Evolutionary conservation across 2,113 vertebrate genomes (phyloP), one percentile per base, ranked within the genome.

Genomic region (Ammodytes dubius): DNA sequence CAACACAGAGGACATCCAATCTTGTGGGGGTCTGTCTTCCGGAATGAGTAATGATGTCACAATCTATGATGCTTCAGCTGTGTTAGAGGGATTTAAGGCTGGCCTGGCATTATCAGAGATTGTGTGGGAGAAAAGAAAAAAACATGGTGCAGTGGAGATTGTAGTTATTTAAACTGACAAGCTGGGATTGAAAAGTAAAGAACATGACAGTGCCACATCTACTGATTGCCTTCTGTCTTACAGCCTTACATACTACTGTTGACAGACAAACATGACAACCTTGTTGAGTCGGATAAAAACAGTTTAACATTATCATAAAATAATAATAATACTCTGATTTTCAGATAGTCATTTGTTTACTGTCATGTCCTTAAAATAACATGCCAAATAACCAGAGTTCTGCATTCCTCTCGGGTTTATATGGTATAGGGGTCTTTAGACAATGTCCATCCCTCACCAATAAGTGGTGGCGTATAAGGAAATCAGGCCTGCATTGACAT

Each of bases 191-290:
- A 74, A 81, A 91, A 80, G 75, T 83, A 68, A 82, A 80, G 37
- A 79, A 83, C 79, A 78, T 39, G 13, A 59, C 42, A 58, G 60
- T 43, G 39, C 45, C n/a, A 58, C 77, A 89, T 91, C 75, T 85
- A 82, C 63, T 78, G 69, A 87, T 67, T 77, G 77, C 77, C 75
- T 80, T 77, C 91, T 85, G 86, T 88, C 82, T 74, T 65, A 66
- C 14, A n/a, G 19, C 43, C 58, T 89, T 89, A 86, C 82, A 83
- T 88, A 87, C 91, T 70, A 37, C 7, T 74, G 73, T 61, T 56
- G 61, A 70, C 49, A 70, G 73, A 79, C 70, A 84, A 88, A 87
- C 74, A 78, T 27, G 8, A 72, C 79, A 79, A 46, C 60, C 63
- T 67, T 57, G 47, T 53, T 56, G 13, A 46, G 42, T 2, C 19